A percentile compares a stretch with the other conserved stretches of the same genome.
Evolutionary conservation across 2,888 invertebrate genomes (phyloP).

Genomic region (Atherix ibis): DNA sequence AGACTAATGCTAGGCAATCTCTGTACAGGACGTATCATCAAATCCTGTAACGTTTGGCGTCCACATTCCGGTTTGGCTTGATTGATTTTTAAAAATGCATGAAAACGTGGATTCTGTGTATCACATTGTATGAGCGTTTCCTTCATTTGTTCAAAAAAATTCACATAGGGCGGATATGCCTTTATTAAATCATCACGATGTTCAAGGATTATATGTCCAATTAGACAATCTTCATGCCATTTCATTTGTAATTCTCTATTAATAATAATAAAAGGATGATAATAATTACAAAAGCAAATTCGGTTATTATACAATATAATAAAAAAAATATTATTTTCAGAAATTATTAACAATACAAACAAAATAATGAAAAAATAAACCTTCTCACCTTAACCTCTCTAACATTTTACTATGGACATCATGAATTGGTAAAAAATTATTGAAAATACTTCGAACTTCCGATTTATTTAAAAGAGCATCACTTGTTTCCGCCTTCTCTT

Average conservation of each 20-base stretch:
- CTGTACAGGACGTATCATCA: conserved; percentile 95
- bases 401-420: conserved; percentile 73
- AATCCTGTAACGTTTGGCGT: conserved; percentile 85
- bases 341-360: neutral
- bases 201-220: conserved; percentile 77
- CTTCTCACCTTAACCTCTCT: conserved; percentile 35
- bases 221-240: conserved; percentile 77
- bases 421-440: conserved; percentile 86
- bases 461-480: conserved; percentile 70
- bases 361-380: neutral
- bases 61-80: conserved; percentile 92
- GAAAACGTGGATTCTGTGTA: conserved; percentile 85
- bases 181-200: conserved; percentile 78
- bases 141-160: conserved; percentile 95
- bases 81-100: conserved; percentile 93
- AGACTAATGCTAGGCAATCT: conserved; percentile 91
- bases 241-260: conserved; percentile 30
- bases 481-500: conserved; percentile 65
- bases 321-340: neutral
- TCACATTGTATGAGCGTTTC: conserved; percentile 84
- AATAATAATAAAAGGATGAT: neutral
- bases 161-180: conserved; percentile 95
- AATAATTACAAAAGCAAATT: too few species aligned
- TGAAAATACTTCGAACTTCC: conserved; percentile 89
- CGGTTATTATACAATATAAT: neutral